phyloP scores from a whole-genome alignment of 37 sponge, comb jelly and placozoan genomes.

The Eunapius fragilis region DNA sequence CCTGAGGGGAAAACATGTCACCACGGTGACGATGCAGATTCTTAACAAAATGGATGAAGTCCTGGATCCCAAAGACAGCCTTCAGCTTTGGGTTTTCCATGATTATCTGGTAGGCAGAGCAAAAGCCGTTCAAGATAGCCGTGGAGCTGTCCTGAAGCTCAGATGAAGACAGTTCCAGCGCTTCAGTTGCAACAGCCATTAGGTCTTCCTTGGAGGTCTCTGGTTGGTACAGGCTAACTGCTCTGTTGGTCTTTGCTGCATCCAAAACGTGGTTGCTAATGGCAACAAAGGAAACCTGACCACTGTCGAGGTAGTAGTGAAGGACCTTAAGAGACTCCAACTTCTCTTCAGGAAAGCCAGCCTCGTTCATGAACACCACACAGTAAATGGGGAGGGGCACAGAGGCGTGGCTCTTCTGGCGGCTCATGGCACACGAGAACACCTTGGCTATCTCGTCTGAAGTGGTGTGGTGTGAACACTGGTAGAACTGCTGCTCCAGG shows the following conservation, averaged over 20 bases:
- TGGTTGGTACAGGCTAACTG: constrained; percentile 84
- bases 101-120: constrained; percentile 43
- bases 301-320: constrained; percentile 87
- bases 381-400: constrained; percentile 68
- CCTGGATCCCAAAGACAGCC: constrained; percentile 77
- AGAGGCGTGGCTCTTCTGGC: constrained; percentile 63
- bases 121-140: constrained; percentile 49
- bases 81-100: constrained; percentile 34
- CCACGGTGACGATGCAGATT: constrained; percentile 60
- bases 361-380: constrained; percentile 95
- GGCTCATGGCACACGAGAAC: constrained; percentile 83
- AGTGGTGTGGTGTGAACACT: constrained; percentile 89
- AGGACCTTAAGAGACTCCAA: constrained; percentile 93
- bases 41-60: constrained; percentile 89
- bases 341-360: constrained; percentile 90
- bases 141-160: constrained; percentile 43
- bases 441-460: constrained; percentile 89
- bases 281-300: constrained; percentile 89
- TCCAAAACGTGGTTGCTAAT: constrained; percentile 90
- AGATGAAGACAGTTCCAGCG: constrained; percentile 51
- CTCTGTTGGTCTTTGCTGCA: constrained; percentile 94
- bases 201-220: constrained; percentile 62
- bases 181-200: constrained; percentile 59
- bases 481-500: constrained; percentile 87
- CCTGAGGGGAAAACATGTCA: constrained; percentile 42